Percentiles rank a stretch among this genome's conserved stretches.
phyloP scores from a whole-genome alignment of 2,113 vertebrate species.

The Epinephelus lanceolatus region DNA sequence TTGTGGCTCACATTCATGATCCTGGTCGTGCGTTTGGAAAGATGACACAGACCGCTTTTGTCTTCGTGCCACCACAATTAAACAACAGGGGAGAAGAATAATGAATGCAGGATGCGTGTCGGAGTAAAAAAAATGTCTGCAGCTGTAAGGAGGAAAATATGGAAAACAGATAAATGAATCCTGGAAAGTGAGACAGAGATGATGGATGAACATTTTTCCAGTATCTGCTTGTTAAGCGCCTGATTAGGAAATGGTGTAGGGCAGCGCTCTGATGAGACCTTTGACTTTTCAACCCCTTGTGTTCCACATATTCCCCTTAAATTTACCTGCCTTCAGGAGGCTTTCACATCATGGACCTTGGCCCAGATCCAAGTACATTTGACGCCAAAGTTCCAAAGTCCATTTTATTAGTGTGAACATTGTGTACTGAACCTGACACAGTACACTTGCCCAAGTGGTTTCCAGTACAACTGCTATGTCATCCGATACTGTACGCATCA shows the following conservation, averaged over 20 bases:
- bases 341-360: no score
- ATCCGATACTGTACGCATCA: no score
- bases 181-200: constrained; percentile 14
- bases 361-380: no score
- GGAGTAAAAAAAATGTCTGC: constrained; percentile 9
- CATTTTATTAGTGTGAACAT: no score
- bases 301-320: background rate
- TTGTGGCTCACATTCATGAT: constrained; percentile 28
- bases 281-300: background rate
- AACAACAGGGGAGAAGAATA: constrained; percentile 22
- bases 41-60: constrained; percentile 44
- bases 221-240: background rate
- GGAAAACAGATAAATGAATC: constrained; percentile 23
- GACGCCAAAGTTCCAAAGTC: no score
- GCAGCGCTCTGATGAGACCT: background rate
- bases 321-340: no score
- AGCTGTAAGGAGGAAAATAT: constrained; percentile 17
- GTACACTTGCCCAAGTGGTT: no score
- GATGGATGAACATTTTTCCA: constrained; percentile 1
- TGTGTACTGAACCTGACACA: no score
- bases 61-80: constrained; percentile 39
- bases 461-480: no score
- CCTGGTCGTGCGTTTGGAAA: constrained; percentile 16
- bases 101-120: constrained; percentile 51
- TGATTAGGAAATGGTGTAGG: constrained; percentile 4